Conservation (phyloP, 1,140 invertebrate genomes). For the Danaus plexippus region DNA sequence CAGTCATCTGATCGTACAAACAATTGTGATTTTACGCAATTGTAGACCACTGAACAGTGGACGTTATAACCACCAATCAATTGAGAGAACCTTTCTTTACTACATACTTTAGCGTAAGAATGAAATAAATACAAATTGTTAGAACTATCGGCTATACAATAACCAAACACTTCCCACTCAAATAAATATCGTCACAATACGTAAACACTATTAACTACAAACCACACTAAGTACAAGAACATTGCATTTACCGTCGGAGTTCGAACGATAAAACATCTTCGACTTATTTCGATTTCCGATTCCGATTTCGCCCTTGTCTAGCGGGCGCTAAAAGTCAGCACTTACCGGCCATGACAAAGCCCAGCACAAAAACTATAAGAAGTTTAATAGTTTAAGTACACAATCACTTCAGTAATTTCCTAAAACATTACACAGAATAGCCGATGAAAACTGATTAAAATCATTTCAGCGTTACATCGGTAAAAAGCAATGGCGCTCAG, state of each 20-base stretch:
- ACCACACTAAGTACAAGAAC: conserved; percentile 70
- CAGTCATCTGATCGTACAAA: conserved; percentile 61
- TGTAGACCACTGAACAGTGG: conserved; percentile 14
- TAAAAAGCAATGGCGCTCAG: conserved; percentile 72
- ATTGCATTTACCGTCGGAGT: conserved; percentile 72
- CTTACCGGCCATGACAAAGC: conserved; percentile 73
- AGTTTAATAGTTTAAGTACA: conserved; percentile 69
- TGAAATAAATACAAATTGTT: conserved; percentile 53
- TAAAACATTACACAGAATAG: conserved; percentile 70
- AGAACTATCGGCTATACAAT: conserved; percentile 55
- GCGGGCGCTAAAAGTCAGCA: conserved; percentile 72
- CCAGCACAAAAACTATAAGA: conserved; percentile 71
- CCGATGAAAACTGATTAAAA: conserved; percentile 71
- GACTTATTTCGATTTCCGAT: conserved; percentile 69
- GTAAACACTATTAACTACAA: conserved; percentile 65
- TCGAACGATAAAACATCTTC: conserved; percentile 73
- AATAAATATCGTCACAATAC: conserved; percentile 49
- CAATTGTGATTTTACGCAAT: conserved; percentile 35
- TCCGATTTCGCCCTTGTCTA: conserved; percentile 72
- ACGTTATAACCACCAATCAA: conserved; percentile 31
- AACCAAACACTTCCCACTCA: conserved; percentile 62
- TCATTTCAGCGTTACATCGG: conserved; percentile 70
- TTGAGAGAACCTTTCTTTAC: conserved; percentile 54
- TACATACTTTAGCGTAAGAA: conserved; percentile 42
- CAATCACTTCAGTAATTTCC: conserved; percentile 66